Evolutionary conservation across 1,140 invertebrate genomes (phyloP), one percentile per base, ranked within the genome.

Genomic region (Conopomorpha cramerella): DNA sequence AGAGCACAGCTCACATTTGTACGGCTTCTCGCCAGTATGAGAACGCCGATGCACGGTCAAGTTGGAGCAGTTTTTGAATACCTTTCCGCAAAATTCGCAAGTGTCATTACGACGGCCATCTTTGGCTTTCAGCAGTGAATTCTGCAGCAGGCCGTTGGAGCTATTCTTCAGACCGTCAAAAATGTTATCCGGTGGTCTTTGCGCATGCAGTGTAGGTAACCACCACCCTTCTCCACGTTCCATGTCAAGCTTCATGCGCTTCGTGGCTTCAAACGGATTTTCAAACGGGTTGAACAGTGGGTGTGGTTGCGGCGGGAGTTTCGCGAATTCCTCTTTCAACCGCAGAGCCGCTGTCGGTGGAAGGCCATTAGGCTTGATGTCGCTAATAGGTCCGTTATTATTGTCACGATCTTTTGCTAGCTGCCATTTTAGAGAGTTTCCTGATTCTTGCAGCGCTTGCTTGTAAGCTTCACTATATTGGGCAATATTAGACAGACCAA

Each of bases 11-110:
- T 96, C 93, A 66, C 98, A 99, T 73, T 99, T 99, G 83, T 99
- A 99, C 0, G 98, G 98, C 62, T 99, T 99, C 61, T 99, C 97
- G 0, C 97, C 96, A 0, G 96, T 98, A 68, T 99, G 96, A 4
- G 93, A 96, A 32, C 96, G 83, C 17, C 96, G 82, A 58, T 99
- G 96, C 1, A 99, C 96, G 0, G 96, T 99, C 38, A 99, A 78
- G 56, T 99, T 99, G 53, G 93, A 96, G 76, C 95, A 99, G 76
- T 99, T 99, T 76, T 98, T 98, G 78, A 99, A 99, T 0, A 98
- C 90, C 78, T 99, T 99, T 2, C 96, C 96, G 73, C 96, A 99
- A 70, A 84, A 99, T 59, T 99, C 96, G 73, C 96, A 99, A 0
- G 95, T 98, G 64, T 98, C 96, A 71, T 98, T 98, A 1, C 96